Base-by-base conservation (phyloP, 1,140 invertebrate species). In the Eciton burchellii region DNA sequence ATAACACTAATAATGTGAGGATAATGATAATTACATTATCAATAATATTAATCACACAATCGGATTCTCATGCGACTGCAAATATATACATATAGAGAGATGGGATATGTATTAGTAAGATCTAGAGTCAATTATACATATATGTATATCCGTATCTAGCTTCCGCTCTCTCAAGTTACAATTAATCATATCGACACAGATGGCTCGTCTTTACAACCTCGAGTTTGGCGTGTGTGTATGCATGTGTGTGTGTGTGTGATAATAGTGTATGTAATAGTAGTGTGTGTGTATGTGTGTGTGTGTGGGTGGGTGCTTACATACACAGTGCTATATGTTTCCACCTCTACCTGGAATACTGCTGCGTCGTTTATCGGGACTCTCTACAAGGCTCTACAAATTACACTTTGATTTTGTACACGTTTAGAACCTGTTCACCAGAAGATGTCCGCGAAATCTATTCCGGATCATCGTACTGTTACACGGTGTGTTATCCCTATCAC, bases 61-160 rank as follows among this genome's bases (percentile, higher is more conserved):
- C 85, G 85, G 91, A 89, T 90, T 87, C 66, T 89, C 74, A 88
- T 88, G 83, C 84, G 88, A 88, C 90, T 92, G 91, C 92, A 93
- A 93, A 92, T 94, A 94, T 93, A 93, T 94, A 94, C 92, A 94
- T 90, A 93, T 89, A 93, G 89, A 91, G 85, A 85, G 89, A 89
- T 90, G 87, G 89, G 92, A 94, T 94, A 94, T 94, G 93, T 93
- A 92, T 92, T 81, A 68, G 29, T 60, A 84, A 87, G 85, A 81
- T 73, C 83, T 86, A 74, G 26, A 84, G 81, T 62, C 62, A 87
- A 49, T 79, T 79, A 86, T 66, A 35, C 6, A 35, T 35, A 35
- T 35, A 35, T 35, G 35, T 35, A 35, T 77, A 52, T 77, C 59
- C 59, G 47, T 62, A 3, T 35, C 2, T 2, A 52, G 56, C 47